Evolutionary conservation across 2,888 invertebrate genomes (phyloP), one percentile per base, ranked within the genome.

Genomic region (Eudasyphora cyanicolor): DNA sequence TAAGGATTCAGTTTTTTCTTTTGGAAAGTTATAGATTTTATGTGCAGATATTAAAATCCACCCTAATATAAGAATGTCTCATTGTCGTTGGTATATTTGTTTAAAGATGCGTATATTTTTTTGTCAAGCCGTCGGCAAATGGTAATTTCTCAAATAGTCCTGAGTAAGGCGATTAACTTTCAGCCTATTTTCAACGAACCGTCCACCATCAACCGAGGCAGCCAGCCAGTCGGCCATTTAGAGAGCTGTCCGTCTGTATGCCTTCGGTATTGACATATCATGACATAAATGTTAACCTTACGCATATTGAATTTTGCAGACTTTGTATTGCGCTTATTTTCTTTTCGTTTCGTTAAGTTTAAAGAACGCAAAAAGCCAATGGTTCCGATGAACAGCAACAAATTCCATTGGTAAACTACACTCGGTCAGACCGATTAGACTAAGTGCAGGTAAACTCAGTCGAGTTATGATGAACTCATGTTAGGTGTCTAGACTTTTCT

Each of bases 141-240:
- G n/a, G 27, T 60, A 60, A 60, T 29, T 29, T 29, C 32, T 60
- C 24, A 12, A 29, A 17, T 35, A 35, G 19, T 67, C 38, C 67
- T 67, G 21, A n/a, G n/a, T 24, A 67, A 67, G 67, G 35, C 42
- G 38, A 67, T 67, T 67, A 67, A 67, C 35, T 35, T 64, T 64
- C 19, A 38, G 38, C 35, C 38, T 17, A 64, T 35, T 64, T 64
- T n/a, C n/a, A n/a, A n/a, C n/a, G n/a, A n/a, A 35, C 21, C 17
- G 29, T 5, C n/a, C 2, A 14, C 14, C 29, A n/a, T n/a, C n/a
- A n/a, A n/a, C n/a, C 49, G n/a, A 19, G 49, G 5, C 19, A 49
- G 17, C 10, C 49, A 17, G 17, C 19, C 17, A 49, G 49, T 45
- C 12, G 12, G 45, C 17, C 49, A 49, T 64, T n/a, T n/a, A n/a